Percentiles rank a stretch among this genome's conserved stretches.
phyloP scores from a whole-genome alignment of 2,113 vertebrate genomes.

The Tichodroma muraria region DNA sequence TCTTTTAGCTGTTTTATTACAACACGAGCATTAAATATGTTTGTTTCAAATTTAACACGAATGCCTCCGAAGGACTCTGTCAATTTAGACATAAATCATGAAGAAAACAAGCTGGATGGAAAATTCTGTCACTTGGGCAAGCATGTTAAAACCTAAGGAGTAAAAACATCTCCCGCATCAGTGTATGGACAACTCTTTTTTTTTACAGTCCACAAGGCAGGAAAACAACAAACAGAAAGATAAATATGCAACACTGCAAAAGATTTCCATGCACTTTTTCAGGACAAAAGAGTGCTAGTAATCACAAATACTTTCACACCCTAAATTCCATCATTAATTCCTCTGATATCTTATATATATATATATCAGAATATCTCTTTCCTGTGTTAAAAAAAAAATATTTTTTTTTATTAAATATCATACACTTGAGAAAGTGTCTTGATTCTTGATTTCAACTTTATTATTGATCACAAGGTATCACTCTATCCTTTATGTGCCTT shows the following conservation, averaged over 20 bases:
- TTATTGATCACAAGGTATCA: background rate
- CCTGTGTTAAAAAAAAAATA: background rate
- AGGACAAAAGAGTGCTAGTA: background rate
- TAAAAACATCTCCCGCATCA: background rate
- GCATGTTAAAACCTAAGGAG: background rate
- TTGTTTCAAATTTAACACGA: slow-evolving; percentile 59
- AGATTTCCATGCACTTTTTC: background rate
- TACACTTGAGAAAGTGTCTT: background rate
- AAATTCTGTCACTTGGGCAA: background rate
- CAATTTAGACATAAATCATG: slow-evolving; percentile 53
- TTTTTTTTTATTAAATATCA: background rate
- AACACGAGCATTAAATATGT: slow-evolving; percentile 51
- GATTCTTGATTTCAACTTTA: background rate
- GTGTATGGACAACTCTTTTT: background rate
- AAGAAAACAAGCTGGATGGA: slow-evolving; percentile 35
- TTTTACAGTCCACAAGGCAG: background rate
- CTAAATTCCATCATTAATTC: background rate
- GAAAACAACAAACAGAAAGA: background rate
- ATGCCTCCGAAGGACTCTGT: slow-evolving; percentile 42
- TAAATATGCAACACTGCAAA: background rate
- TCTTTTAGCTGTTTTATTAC: slow-evolving; percentile 62
- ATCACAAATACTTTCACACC: background rate
- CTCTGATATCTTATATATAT: background rate
- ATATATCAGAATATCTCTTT: background rate
- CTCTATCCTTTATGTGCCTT: background rate